phyloP scores from a whole-genome alignment of 2,888 invertebrate genomes.

The Cephus runcator region DNA sequence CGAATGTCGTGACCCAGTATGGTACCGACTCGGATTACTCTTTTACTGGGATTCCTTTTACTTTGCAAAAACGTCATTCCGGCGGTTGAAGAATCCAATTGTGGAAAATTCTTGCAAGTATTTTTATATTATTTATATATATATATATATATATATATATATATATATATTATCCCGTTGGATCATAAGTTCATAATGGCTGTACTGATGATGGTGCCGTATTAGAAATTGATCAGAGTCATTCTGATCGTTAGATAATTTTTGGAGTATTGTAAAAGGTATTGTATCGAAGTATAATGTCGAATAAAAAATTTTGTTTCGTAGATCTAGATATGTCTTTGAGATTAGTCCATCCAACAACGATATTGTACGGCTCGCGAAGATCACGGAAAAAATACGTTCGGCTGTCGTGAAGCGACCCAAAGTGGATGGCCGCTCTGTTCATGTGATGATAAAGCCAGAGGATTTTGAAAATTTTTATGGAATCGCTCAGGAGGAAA shows the following conservation, averaged over 20 bases:
- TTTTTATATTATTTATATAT: neutral
- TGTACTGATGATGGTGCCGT: neutral
- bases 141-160: too few species aligned
- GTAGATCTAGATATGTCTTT: slow-evolving; percentile 23
- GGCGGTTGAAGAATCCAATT: neutral
- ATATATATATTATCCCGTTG: neutral
- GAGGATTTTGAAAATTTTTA: slow-evolving; percentile 21
- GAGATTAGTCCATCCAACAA: slow-evolving; percentile 14
- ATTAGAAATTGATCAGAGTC: neutral
- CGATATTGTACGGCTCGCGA: slow-evolving; percentile 10
- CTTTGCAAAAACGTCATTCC: slow-evolving; percentile 5
- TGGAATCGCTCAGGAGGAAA: slow-evolving; percentile 6
- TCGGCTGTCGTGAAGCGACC: slow-evolving; percentile 17
- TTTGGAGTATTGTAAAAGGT: neutral
- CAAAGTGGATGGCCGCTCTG: slow-evolving; percentile 3
- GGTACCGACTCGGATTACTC: slow-evolving; percentile 15
- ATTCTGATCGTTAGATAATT: neutral
- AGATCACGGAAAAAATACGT: slow-evolving; percentile 12
- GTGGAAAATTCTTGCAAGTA: slow-evolving; percentile 21
- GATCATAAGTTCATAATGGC: neutral
- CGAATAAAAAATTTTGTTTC: neutral
- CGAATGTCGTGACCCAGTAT: slow-evolving; percentile 16
- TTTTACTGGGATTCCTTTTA: slow-evolving; percentile 16
- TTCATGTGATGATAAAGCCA: slow-evolving; percentile 15
- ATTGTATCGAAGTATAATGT: neutral